Evolutionary conservation across 2,797 vertebrate species (phyloP), one percentile per base, ranked within the genome.

Genomic region (Enteromius fasciolatus): DNA sequence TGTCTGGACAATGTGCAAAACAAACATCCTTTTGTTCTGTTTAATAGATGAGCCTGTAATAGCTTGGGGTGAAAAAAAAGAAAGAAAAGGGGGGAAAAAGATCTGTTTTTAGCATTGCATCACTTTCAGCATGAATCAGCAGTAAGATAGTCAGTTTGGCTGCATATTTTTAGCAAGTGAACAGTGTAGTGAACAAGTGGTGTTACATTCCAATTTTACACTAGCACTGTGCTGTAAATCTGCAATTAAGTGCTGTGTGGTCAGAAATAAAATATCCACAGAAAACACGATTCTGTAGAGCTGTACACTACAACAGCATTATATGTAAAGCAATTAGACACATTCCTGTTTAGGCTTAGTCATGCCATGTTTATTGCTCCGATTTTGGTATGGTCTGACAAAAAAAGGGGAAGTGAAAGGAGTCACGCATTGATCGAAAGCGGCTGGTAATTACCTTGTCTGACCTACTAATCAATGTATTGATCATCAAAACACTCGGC

Each of bases 1-100:
- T 78, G 66, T 54, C 63, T 61, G 57, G 81, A 59, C 63, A 77
- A 84, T 83, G 76, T 82, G 83, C 73, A 84, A 87, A 84, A 86
- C 85, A 89, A 90, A 89, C 84, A 86, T 73, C 69, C 83, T 79
- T 90, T 86, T 87, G 79, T 89, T 89, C 83, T 83, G 33, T 31
- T 20, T 80, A 87, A 83, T 82, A 85, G 63, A 84, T 72, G 25
- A 64, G 57, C 46, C 75, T 77, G 79, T 73, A 63, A 76, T 80
- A 33, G 54, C 57, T 69, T 63, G 46, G 23, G 28, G 67, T 75
- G 44, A 28, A 76, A 80, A 20, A 67, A 84, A 25, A 85, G 23
- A 73, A 69, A 54, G 48, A 80, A 41, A 41, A 41, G 12, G 20
- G 17, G 11, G 4, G 25, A 18, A 63, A 72, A 64, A 20, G 5